Evolutionary conservation across 2,888 invertebrate species (phyloP).

Genomic region (Trissolcus japonicus): DNA sequence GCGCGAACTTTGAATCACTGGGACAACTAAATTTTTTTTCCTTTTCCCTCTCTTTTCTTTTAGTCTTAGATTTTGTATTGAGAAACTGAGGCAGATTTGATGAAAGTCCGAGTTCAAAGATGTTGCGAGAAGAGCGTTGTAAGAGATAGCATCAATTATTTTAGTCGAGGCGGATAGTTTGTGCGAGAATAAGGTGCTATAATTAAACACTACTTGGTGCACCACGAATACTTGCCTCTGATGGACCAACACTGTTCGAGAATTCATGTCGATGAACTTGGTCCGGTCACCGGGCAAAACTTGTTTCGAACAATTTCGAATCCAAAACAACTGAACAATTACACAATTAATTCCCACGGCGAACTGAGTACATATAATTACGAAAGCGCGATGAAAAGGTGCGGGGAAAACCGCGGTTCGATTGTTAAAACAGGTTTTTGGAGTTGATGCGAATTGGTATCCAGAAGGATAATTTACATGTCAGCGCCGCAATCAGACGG

Average conservation of each 20-base stretch:
- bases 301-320: neutral
- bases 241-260: slow-evolving; percentile 6
- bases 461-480: slow-evolving; percentile 5
- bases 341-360: neutral
- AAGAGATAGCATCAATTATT: slow-evolving; percentile 73
- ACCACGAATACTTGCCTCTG: slow-evolving; percentile 60
- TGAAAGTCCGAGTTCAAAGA: no score
- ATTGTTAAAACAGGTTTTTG: neutral
- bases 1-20: slow-evolving; percentile 3
- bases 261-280: slow-evolving; percentile 23
- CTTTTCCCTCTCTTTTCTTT: neutral
- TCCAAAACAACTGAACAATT: neutral
- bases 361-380: neutral
- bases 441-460: neutral
- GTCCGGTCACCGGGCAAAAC: neutral
- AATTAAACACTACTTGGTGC: slow-evolving; percentile 69
- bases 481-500: neutral
- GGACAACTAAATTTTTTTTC: neutral
- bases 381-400: neutral
- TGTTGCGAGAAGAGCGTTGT: neutral
- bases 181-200: slow-evolving; percentile 68
- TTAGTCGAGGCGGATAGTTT: slow-evolving; percentile 68
- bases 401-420: neutral
- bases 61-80: no score
- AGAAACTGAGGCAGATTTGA: no score